Evolutionary conservation across 2,888 invertebrate genomes (phyloP), one percentile per base, ranked within the genome.

Genomic region (Xylota sylvarum): DNA sequence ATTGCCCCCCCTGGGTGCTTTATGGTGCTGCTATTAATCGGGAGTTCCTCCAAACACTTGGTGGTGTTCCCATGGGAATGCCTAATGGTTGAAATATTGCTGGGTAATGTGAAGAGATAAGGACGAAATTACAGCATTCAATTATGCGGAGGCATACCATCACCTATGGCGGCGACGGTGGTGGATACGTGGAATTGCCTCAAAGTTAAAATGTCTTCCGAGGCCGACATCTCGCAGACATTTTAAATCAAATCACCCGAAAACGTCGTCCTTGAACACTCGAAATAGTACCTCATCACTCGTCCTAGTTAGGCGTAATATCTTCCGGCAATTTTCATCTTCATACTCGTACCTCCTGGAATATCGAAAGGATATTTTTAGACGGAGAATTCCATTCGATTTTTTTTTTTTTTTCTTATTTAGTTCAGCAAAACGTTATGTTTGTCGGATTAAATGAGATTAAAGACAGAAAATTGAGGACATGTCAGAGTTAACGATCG

Each of bases 111-210:
- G 37, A 43, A 50, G 4, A 73, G 79, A 64, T 69, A 79, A 69
- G 52, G 56, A 78, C 60, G 37, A 69, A 69, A 62, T 73, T 67
- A 78, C 35, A 50, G 40, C 69, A 79, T 74, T 79, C 67, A 84
- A 74, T 80, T 84, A 74, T 52, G 17, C 23, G 3, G 9, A 67
- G 30, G 30, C 62, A 23, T n/a, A 48, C 46, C 46, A 14, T 40
- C 46, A 46, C 32, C 35, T 17, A 40, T 32, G 19, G n/a, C 17
- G 7, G 12, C 4, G n/a, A 14, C 43, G n/a, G 30, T 23, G 10
- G 12, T 7, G n/a, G 27, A 30, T 55, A 27, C 19, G 46, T 50
- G 46, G 19, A 48, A 17, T 58, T 77, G 48, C 72, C 56, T 77
- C 50, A 65, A 78, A 72, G 58, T 19, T 23, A 9, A 56, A 40